Evolutionary conservation across 2,888 invertebrate genomes (phyloP).

Genomic region (Amphiduros pacificus): DNA sequence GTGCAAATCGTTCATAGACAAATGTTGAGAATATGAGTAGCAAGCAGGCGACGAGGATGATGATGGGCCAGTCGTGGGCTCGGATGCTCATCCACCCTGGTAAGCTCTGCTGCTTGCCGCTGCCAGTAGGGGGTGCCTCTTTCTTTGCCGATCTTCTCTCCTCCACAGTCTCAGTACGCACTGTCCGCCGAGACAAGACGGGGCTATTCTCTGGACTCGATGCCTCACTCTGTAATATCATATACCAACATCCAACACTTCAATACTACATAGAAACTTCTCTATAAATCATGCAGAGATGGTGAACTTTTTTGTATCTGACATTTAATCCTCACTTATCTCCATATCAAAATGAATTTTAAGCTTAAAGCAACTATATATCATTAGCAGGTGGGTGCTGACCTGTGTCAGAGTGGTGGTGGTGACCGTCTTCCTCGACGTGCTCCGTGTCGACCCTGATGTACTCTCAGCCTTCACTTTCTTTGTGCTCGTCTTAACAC

Average conservation of each 20-base stretch:
- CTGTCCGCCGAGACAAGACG: not conserved
- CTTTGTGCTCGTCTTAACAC: not conserved
- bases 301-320: no score
- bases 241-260: not conserved
- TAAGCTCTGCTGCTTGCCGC: not conserved
- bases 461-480: not conserved
- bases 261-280: no score
- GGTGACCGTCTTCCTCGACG: not conserved
- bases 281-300: no score
- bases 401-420: not conserved
- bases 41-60: slow-evolving; percentile 9
- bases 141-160: not conserved
- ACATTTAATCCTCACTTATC: not conserved
- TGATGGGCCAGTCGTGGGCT: slow-evolving; percentile 3
- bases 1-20: no score
- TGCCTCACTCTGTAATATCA: slow-evolving; percentile 1
- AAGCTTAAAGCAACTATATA: not conserved
- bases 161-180: not conserved
- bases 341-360: not conserved
- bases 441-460: not conserved
- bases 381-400: not conserved
- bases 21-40: slow-evolving; percentile 2
- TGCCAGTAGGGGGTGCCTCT: not conserved
- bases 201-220: slow-evolving; percentile 11
- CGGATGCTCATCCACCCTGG: not conserved